Evolutionary conservation across 2,888 invertebrate genomes (phyloP).

Genomic region (Brachypalpus laphriformis): DNA sequence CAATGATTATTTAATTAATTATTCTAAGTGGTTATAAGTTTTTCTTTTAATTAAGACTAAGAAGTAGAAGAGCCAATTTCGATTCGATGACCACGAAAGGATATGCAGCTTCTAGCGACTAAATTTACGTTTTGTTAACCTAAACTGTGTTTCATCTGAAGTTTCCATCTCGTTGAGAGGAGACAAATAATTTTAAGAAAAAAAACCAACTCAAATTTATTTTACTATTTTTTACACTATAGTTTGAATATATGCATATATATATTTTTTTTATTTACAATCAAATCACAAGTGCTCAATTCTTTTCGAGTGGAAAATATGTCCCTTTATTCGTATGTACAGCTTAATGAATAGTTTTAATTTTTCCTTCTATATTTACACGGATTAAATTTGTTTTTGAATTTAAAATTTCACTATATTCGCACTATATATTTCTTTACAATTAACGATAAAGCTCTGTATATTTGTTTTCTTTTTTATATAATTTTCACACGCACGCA

Average conservation of each 20-base stretch:
- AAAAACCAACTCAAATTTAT: constrained; percentile 11
- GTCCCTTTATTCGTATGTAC: constrained; percentile 75
- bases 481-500: constrained; percentile 50
- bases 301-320: constrained; percentile 65
- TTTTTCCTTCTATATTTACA: constrained; percentile 37
- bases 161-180: constrained; percentile 52
- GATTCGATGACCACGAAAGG: constrained; percentile 70
- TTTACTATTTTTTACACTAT: constrained; percentile 16
- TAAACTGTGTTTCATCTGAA: constrained; percentile 72
- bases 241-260: constrained; percentile 19
- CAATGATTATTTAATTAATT: constrained; percentile 49
- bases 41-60: constrained; percentile 44
- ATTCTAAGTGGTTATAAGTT: constrained; percentile 38
- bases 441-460: constrained; percentile 59
- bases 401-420: constrained; percentile 41
- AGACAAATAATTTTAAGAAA: constrained; percentile 25
- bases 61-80: constrained; percentile 69
- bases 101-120: constrained; percentile 69
- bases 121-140: constrained; percentile 74
- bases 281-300: constrained; percentile 78
- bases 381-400: constrained; percentile 7
- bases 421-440: constrained; percentile 21
- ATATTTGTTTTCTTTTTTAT: constrained; percentile 27
- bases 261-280: constrained; percentile 75
- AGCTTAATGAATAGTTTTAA: constrained; percentile 62